These are phyloP conservation scores for Microcebus tavaratra DNA, from an alignment of 2,113 vertebrate genomes.

Conservation along the genomic window DNA sequence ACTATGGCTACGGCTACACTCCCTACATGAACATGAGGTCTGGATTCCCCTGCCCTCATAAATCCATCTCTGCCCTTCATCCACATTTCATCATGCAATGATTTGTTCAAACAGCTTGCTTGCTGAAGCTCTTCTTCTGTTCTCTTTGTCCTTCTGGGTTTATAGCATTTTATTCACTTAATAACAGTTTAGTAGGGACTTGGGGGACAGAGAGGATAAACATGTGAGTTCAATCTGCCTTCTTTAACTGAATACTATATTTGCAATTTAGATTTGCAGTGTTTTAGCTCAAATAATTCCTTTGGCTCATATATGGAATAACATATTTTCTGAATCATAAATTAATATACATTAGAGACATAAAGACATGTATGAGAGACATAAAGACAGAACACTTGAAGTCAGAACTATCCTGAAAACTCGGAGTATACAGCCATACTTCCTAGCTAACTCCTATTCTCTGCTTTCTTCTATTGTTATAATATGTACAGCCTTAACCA, in stretches of 20 bases:
- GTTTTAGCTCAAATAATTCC: slow-evolving; percentile 54
- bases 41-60: neutral
- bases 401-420: neutral
- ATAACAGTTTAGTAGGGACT: neutral
- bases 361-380: neutral
- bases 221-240: slow-evolving; percentile 23
- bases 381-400: slow-evolving; percentile 22
- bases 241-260: neutral
- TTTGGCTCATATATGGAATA: neutral
- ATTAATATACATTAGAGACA: slow-evolving; percentile 26
- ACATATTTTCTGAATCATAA: slow-evolving; percentile 20
- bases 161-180: slow-evolving; percentile 1
- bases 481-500: neutral
- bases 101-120: neutral
- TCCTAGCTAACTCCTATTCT: neutral
- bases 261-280: slow-evolving; percentile 59
- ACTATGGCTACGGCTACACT: neutral
- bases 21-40: neutral
- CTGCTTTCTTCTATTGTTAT: slow-evolving; percentile 13
- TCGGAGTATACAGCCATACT: neutral
- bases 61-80: neutral
- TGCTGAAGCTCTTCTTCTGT: neutral
- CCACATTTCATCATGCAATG: neutral
- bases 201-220: neutral
- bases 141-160: neutral